Base-by-base conservation (phyloP, 1,140 invertebrate genomes). In the Drosophila nigromelanica region DNA sequence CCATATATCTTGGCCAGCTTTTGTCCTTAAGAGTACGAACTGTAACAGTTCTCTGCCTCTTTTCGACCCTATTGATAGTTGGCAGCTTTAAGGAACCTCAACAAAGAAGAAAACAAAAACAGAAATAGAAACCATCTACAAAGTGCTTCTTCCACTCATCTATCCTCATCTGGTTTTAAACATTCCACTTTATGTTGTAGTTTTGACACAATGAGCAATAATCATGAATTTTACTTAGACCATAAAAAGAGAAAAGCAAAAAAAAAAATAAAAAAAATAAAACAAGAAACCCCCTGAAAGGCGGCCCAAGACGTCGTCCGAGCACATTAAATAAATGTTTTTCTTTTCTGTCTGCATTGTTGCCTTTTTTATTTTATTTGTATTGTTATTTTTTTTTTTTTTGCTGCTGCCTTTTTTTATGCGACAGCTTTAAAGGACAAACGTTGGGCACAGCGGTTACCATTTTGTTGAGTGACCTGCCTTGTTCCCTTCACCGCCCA, bases 301-400 rank as follows among this genome's bases (percentile, higher is more conserved):
- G 35, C 37, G 33, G 62, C 39, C 42, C 62, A 59, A 61, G 81
- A 81, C 62, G 61, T 72, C 60, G 47, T 75, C 78, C 83, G 56
- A 89, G 80, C 83, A 79, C 83, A 89, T 89, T 89, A 89, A 89
- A 89, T 89, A 89, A 89, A 89, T 89, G 83, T 89, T 89, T 89
- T 78, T 76, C 78, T 82, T 89, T 70, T 54, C 50, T 72, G 60
- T 76, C 55, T 72, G 79, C 67, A 74, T 82, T 70, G 79, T 83
- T 67, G 71, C 64, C 74, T 75, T 78, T 67, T 63, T 39, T 43
- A 45, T 55, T 63, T 58, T 47, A 37, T 42, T 73, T 42, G 39
- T 70, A 75, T 58, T 51, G 69, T 39, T 37, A n/a, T 59, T 43
- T 58, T 39, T 21, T 68, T 40, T 43, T 52, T n/a, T 47, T 73